These are phyloP conservation scores for Sinocyclocheilus rhinocerous DNA, from an alignment of 2,113 vertebrate genomes.

Conservation along the genomic window DNA sequence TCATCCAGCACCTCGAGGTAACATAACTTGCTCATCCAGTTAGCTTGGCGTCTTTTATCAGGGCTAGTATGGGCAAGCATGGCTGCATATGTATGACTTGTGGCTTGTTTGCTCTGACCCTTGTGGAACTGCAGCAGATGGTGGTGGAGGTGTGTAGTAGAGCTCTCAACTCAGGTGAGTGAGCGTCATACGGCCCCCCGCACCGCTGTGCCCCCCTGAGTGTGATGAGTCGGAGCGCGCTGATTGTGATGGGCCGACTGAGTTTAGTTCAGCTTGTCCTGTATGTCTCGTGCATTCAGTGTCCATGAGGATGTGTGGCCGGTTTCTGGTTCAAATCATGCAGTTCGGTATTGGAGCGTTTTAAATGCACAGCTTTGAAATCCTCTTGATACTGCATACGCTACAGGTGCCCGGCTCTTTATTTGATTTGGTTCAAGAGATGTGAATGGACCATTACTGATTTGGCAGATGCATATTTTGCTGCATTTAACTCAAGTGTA, in stretches of 20 bases:
- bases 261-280: slow-evolving; percentile 47
- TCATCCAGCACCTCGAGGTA: slow-evolving; percentile 14
- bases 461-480: neutral
- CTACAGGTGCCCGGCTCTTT: neutral
- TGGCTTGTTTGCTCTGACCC: slow-evolving; percentile 75
- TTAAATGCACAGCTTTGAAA: slow-evolving; percentile 50
- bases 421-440: slow-evolving; percentile 3
- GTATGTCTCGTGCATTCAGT: slow-evolving; percentile 42
- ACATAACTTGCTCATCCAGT: slow-evolving; percentile 34
- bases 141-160: slow-evolving; percentile 80
- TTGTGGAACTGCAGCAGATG: slow-evolving; percentile 81
- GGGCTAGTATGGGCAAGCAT: slow-evolving; percentile 29
- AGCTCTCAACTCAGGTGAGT: slow-evolving; percentile 78
- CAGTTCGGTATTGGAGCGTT: neutral
- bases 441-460: neutral
- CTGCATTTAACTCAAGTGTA: slow-evolving; percentile 9
- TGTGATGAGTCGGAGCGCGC: slow-evolving; percentile 16
- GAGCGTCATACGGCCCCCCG: slow-evolving; percentile 62
- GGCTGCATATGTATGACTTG: slow-evolving; percentile 70
- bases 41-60: slow-evolving; percentile 35
- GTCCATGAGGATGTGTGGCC: slow-evolving; percentile 32
- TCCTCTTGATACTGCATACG: slow-evolving; percentile 10
- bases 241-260: slow-evolving; percentile 51
- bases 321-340: neutral
- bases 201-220: slow-evolving; percentile 46